These are phyloP conservation scores for Melieria omissa DNA, from an alignment of 2,888 invertebrate genomes.

Conservation along the genomic window DNA sequence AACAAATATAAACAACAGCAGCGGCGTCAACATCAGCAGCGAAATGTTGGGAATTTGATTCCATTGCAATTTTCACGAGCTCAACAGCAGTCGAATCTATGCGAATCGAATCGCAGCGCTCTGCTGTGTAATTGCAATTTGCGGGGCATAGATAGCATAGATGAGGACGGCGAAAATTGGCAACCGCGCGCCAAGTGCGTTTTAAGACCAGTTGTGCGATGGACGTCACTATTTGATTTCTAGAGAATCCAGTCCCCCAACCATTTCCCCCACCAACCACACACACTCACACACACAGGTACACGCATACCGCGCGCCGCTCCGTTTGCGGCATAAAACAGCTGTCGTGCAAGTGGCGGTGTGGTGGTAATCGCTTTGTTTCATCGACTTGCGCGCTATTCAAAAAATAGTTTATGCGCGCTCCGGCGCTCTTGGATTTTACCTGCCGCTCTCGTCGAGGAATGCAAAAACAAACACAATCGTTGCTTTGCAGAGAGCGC, in stretches of 20 bases:
- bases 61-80: no score
- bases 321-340: slow-evolving; percentile 33
- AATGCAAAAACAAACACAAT: slow-evolving; percentile 9
- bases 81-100: not conserved
- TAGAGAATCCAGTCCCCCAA: not conserved
- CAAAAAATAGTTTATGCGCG: not conserved
- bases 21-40: no score
- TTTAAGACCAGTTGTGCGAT: slow-evolving; percentile 39
- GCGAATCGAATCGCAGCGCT: not conserved
- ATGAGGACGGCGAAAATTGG: slow-evolving; percentile 48
- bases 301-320: slow-evolving; percentile 15
- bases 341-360: slow-evolving; percentile 34
- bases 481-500: no score
- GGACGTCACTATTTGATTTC: slow-evolving; percentile 48
- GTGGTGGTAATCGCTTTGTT: slow-evolving; percentile 27
- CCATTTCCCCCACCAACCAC: not conserved
- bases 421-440: not conserved
- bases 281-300: slow-evolving; percentile 6
- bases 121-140: not conserved
- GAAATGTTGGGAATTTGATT: no score
- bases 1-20: no score
- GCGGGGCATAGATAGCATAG: no score
- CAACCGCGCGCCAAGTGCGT: slow-evolving; percentile 51
- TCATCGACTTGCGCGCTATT: no score
- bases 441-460: not conserved